These are phyloP conservation scores for Saccopteryx bilineata DNA, from an alignment of 2,113 vertebrate species.

Conservation along the genomic window DNA sequence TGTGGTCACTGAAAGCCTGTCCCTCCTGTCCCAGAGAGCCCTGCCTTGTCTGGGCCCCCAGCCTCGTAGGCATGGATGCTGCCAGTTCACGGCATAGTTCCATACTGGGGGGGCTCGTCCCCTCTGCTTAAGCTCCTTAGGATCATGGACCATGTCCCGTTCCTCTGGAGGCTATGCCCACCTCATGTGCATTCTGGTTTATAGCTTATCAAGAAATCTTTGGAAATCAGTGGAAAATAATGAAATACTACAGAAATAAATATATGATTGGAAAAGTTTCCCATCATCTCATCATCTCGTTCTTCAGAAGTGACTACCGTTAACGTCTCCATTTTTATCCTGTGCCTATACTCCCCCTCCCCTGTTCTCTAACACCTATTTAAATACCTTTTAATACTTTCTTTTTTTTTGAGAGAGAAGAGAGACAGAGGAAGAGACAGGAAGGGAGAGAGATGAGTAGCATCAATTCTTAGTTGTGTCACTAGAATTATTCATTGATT, in stretches of 20 bases:
- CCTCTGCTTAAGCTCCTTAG: background rate
- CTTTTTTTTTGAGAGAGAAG: no score
- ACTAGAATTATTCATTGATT: no score
- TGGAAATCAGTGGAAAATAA: conserved; percentile 18
- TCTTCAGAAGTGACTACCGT: background rate
- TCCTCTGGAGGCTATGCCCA: background rate
- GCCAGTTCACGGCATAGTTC: background rate
- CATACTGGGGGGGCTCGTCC: background rate
- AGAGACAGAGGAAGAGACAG: no score
- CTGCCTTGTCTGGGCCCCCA: background rate
- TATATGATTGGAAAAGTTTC: background rate
- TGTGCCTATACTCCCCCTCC: background rate
- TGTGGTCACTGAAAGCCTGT: background rate
- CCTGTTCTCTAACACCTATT: background rate
- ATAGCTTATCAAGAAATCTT: background rate
- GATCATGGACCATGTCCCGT: accelerated
- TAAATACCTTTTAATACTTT: background rate
- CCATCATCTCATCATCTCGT: background rate
- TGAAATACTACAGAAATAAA: background rate
- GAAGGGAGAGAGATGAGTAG: no score
- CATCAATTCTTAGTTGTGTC: no score
- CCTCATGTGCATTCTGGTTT: background rate
- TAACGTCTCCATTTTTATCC: background rate
- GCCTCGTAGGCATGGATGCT: accelerated
- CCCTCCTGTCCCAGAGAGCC: no score